Percentiles rank a stretch among this genome's conserved stretches.
These are phyloP conservation scores for Eleginops maclovinus DNA, from an alignment of 2,113 vertebrate species.

Conservation along the genomic window DNA sequence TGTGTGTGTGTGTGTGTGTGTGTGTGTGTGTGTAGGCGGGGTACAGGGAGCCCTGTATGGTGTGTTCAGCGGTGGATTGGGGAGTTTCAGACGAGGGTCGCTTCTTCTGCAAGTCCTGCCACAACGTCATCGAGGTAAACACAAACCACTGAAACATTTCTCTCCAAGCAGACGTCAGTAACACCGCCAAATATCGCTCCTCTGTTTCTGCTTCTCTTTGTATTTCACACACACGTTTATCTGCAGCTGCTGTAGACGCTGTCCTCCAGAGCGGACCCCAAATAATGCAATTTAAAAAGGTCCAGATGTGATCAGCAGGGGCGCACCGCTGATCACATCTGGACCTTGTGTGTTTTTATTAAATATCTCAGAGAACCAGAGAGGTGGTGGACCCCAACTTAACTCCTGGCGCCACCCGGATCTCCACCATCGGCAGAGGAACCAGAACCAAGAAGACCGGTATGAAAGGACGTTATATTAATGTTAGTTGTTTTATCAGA, in stretches of 20 bases:
- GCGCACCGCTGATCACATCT: no score
- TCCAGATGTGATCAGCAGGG: no score
- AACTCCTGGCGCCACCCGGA: not conserved
- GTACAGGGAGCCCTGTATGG: slow-evolving; percentile 86
- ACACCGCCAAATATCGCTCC: no score
- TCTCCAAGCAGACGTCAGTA: no score
- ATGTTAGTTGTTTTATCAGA: no score
- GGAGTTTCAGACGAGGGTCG: slow-evolving; percentile 90
- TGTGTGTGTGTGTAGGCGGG: slow-evolving; percentile 76
- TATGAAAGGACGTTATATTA: no score
- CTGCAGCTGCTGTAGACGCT: no score
- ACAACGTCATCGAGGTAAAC: slow-evolving; percentile 93
- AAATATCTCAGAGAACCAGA: slow-evolving; percentile 70
- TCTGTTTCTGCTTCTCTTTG: no score
- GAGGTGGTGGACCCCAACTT: slow-evolving; percentile 54
- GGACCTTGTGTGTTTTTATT: not conserved
- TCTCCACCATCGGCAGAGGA: slow-evolving; percentile 42
- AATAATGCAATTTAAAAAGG: no score
- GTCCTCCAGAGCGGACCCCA: no score
- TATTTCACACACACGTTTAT: no score
- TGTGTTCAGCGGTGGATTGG: slow-evolving; percentile 91
- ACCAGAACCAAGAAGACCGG: slow-evolving; percentile 37
- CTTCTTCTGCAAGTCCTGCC: slow-evolving; percentile 93
- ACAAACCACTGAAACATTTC: not conserved
- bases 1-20: not conserved